Conservation (phyloP, 2,797 vertebrate species). For the Acridotheres tristis region DNA sequence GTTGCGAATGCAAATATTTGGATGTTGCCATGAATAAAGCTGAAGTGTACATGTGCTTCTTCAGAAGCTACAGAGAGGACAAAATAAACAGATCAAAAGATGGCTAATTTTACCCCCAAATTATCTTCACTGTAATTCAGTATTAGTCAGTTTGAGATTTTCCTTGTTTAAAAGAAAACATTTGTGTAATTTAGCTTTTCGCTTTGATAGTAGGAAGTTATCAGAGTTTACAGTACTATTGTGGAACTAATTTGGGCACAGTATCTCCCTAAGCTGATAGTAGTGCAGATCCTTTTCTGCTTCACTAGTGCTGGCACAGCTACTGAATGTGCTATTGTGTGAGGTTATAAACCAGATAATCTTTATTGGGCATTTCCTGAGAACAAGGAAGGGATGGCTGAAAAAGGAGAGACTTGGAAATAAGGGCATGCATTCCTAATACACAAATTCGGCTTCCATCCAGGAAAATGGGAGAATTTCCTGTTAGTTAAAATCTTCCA, state of each 20-base stretch:
- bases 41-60: background rate
- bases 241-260: background rate
- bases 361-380: constrained; percentile 63
- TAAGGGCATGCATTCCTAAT: constrained; percentile 25
- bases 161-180: background rate
- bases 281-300: constrained; percentile 12
- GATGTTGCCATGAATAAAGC: background rate
- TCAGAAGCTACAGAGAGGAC: background rate
- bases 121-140: background rate
- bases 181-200: background rate
- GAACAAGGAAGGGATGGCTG: constrained; percentile 2
- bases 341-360: constrained; percentile 50
- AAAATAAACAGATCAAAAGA: background rate
- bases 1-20: constrained; percentile 1
- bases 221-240: background rate
- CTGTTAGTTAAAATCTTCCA: constrained; percentile 42
- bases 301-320: background rate
- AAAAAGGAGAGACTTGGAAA: constrained; percentile 43
- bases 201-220: background rate
- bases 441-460: background rate
- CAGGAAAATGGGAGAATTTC: constrained; percentile 50
- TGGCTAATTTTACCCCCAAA: background rate
- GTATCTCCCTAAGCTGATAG: constrained; percentile 5
- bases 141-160: background rate
- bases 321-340: constrained; percentile 58